Conservation (phyloP, 2,113 vertebrate genomes). For the Epinephelus moara region DNA sequence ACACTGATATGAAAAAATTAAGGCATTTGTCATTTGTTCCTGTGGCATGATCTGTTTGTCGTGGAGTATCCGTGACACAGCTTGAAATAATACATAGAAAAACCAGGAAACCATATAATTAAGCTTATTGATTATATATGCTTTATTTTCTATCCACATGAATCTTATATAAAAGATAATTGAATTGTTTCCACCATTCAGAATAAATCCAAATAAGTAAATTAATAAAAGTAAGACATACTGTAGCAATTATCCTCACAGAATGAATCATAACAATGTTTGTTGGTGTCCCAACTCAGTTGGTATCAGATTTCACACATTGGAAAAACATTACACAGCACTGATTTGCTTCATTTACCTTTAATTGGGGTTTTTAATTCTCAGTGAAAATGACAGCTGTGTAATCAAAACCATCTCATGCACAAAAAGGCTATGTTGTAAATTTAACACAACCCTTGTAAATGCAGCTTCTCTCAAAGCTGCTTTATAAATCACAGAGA, state of each 20-base stretch:
- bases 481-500: conserved; percentile 7
- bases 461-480: conserved; percentile 7
- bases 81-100: conserved; percentile 22
- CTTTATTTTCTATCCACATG: background rate
- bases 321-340: conserved; percentile 50
- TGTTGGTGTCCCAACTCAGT: conserved; percentile 9
- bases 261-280: conserved; percentile 43
- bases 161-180: conserved; percentile 30
- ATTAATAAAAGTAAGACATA: conserved; percentile 36
- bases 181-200: conserved; percentile 32
- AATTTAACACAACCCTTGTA: conserved; percentile 2
- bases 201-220: conserved; percentile 33
- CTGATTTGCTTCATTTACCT: conserved; percentile 61
- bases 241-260: conserved; percentile 44
- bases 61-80: conserved; percentile 7
- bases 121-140: conserved; percentile 38
- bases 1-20: background rate
- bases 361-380: conserved; percentile 51
- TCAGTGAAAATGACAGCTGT: conserved; percentile 48
- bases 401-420: conserved; percentile 54
- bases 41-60: conserved; percentile 5
- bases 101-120: conserved; percentile 32
- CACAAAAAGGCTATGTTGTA: conserved; percentile 10
- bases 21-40: conserved; percentile 10
- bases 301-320: conserved; percentile 54